A percentile compares a stretch with the other conserved stretches of the same genome.
phyloP scores from a whole-genome alignment of 2,113 vertebrate species.

The Hymenochirus boettgeri region DNA sequence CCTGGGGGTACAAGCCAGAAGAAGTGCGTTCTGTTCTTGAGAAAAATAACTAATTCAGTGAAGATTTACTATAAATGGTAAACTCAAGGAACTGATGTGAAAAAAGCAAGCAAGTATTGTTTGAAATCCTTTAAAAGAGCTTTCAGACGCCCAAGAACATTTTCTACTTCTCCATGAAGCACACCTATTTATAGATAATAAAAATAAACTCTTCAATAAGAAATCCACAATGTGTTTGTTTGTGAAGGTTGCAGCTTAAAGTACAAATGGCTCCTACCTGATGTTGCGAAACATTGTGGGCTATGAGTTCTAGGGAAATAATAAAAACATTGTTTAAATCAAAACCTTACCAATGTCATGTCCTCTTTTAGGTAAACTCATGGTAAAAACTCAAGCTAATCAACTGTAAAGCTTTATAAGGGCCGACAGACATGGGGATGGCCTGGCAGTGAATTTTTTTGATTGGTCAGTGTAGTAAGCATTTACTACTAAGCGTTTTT shows the following conservation, averaged over 20 bases:
- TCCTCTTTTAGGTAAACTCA: too few species aligned
- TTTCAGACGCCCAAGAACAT: neutral
- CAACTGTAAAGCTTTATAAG: too few species aligned
- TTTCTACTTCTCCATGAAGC: neutral
- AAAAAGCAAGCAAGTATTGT: neutral
- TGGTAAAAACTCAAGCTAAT: too few species aligned
- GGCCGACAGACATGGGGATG: too few species aligned
- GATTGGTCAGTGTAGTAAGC: too few species aligned
- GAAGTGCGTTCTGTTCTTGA: slow-evolving; percentile 76
- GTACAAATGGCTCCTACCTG: slow-evolving; percentile 58
- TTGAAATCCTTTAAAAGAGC: neutral
- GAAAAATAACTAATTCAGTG: slow-evolving; percentile 50
- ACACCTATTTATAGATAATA: neutral
- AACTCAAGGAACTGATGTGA: too few species aligned
- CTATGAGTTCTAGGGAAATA: too few species aligned
- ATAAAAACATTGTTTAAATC: too few species aligned
- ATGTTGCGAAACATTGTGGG: slow-evolving; percentile 55
- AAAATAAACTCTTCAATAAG: slow-evolving; percentile 19
- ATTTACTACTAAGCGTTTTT: too few species aligned
- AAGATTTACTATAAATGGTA: too few species aligned
- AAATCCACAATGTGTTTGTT: slow-evolving; percentile 60
- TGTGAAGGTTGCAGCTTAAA: slow-evolving; percentile 67
- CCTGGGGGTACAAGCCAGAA: slow-evolving; percentile 74
- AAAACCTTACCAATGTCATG: too few species aligned
- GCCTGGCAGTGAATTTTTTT: too few species aligned